phyloP scores from a whole-genome alignment of 2,797 vertebrate species.

The Sparidentex hasta region DNA sequence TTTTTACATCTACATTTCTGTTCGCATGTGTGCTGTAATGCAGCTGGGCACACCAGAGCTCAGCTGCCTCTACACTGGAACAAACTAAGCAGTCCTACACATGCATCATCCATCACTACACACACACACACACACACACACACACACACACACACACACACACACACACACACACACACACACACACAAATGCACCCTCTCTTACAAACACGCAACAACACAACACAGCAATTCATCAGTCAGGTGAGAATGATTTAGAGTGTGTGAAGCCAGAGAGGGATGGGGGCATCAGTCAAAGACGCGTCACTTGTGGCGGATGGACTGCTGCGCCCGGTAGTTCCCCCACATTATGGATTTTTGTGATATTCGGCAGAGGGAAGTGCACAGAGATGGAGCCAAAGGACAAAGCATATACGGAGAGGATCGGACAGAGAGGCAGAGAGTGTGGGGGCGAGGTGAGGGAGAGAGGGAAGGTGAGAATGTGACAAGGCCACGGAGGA shows the following conservation, averaged over 20 bases:
- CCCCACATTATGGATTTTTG: conserved; percentile 55
- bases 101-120: conserved; percentile 51
- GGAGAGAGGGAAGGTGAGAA: conserved; percentile 59
- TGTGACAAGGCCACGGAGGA: conserved; percentile 72
- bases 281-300: conserved; percentile 55
- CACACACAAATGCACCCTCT: conserved; percentile 14
- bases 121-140: background rate
- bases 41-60: conserved; percentile 55
- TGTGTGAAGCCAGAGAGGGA: conserved; percentile 28
- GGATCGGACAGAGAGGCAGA: conserved; percentile 50
- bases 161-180: conserved; percentile 14
- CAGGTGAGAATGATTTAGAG: conserved; percentile 61
- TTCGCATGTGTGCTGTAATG: conserved; percentile 49
- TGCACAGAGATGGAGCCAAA: conserved; percentile 55
- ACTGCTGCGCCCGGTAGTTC: conserved; percentile 43
- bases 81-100: conserved; percentile 48
- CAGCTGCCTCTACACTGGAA: conserved; percentile 49
- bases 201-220: conserved; percentile 26
- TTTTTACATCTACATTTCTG: conserved; percentile 23
- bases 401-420: conserved; percentile 44
- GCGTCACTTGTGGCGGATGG: conserved; percentile 38
- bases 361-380: conserved; percentile 31
- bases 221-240: conserved; percentile 56
- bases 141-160: conserved; percentile 6
- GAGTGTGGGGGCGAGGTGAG: conserved; percentile 73